A percentile compares a stretch with the other conserved stretches of the same genome.
phyloP scores from a whole-genome alignment of 1,140 invertebrate species.

The Drosophila melanica region DNA sequence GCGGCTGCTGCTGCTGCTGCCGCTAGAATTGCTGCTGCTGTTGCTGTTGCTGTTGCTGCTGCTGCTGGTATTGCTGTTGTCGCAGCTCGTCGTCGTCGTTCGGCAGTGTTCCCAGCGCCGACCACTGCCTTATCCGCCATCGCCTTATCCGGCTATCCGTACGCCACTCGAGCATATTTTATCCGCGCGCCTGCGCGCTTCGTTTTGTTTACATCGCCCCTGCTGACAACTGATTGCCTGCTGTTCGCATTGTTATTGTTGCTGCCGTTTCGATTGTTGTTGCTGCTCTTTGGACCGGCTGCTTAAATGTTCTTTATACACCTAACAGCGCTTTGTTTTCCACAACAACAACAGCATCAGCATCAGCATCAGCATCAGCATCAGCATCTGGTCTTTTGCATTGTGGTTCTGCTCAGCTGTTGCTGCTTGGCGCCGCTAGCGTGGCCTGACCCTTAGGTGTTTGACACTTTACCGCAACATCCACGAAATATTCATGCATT shows the following conservation, averaged over 20 bases:
- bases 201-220: conserved; percentile 57
- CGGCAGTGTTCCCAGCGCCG: conserved; percentile 52
- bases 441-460: conserved; percentile 47
- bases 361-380: conserved; percentile 1
- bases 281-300: conserved; percentile 20
- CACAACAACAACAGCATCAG: neutral
- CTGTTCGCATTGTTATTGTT: neutral
- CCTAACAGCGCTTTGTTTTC: conserved; percentile 60
- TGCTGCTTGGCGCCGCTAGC: conserved; percentile 20
- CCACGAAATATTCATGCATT: conserved; percentile 33
- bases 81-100: neutral
- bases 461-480: conserved; percentile 64
- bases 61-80: conserved; percentile 3
- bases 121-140: conserved; percentile 17
- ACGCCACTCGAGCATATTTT: conserved; percentile 7
- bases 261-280: conserved; percentile 29
- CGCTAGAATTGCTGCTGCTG: conserved; percentile 20
- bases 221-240: conserved; percentile 18
- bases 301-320: conserved; percentile 59
- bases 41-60: conserved; percentile 17
- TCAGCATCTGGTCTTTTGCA: conserved; percentile 27
- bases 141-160: conserved; percentile 41
- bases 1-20: conserved; percentile 19
- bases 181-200: conserved; percentile 68
- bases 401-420: conserved; percentile 57